Evolutionary conservation across 2,113 vertebrate species (phyloP), one percentile per base, ranked within the genome.

Genomic region (Pedionomus torquatus): DNA sequence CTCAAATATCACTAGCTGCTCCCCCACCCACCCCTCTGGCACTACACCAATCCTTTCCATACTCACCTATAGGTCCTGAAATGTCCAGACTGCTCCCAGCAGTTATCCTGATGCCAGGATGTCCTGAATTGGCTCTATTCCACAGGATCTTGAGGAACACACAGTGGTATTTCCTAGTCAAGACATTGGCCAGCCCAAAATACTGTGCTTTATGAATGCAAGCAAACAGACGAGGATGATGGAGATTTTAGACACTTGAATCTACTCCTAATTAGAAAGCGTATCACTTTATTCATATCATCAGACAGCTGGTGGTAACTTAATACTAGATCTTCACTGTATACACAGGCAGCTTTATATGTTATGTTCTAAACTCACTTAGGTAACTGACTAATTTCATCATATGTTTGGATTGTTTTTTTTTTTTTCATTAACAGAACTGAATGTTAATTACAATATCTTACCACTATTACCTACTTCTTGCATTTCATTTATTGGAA

Each of bases 401-500:
- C 10, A 41, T 49, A 52, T 39, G 8, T 61, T 87, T 72, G 43
- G 10, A 6, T 17, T 55, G 1, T 10, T 25, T 48, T 55, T 48
- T 57, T 28, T 52, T 24, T n/a, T 75, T 49, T 51, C 7, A 5
- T 66, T 80, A 96, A 28, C 16, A 68, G 23, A 86, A 72, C 5
- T 54, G 87, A 81, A 39, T 41, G 57, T 57, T 84, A 91, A 83
- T 89, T 93, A 79, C n/a, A 85, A 13, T 79, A 82, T 65, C 51
- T 78, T 91, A 43, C 26, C 70, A n/a, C 19, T 74, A 60, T 44
- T 68, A 87, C 63, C 26, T 3, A 11, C 5, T 82, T 68, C 65
- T 54, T 89, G n/a, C 21, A 49, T 58, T 91, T 89, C 1, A 0
- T 85, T 93, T 80, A 71, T 9, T 84, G 30, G 43, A 48, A 93